These are phyloP conservation scores for Scytalopus superciliaris DNA, from an alignment of 2,113 vertebrate genomes.

Conservation along the genomic window DNA sequence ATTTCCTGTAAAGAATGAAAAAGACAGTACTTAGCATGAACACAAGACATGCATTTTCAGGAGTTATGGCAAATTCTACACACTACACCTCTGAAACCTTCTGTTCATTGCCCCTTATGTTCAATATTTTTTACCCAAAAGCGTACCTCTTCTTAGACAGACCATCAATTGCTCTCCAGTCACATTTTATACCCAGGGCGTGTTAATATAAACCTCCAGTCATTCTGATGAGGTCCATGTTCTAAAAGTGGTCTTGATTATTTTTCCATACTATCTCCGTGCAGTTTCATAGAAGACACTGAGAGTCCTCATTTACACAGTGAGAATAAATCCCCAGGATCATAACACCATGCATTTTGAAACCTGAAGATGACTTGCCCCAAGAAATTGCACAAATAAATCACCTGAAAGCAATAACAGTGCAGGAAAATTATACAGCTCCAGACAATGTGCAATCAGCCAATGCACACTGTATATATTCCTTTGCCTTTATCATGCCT, in stretches of 20 bases:
- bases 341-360: conserved; percentile 12
- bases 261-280: background rate
- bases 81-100: background rate
- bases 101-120: background rate
- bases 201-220: background rate
- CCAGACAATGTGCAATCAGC: conserved; percentile 53
- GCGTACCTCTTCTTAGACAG: background rate
- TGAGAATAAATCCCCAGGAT: conserved; percentile 30
- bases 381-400: conserved; percentile 59
- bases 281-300: background rate
- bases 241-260: conserved; percentile 9
- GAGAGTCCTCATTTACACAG: background rate
- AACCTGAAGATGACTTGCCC: conserved; percentile 8
- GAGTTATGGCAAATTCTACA: conserved; percentile 1
- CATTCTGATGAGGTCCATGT: background rate
- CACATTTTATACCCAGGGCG: background rate
- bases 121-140: conserved; percentile 23
- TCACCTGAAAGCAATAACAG: conserved; percentile 44
- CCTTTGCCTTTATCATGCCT: background rate
- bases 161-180: background rate
- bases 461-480: background rate
- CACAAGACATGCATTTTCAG: conserved; percentile 14
- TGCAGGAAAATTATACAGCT: conserved; percentile 7
- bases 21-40: background rate
- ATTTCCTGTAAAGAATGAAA: background rate